These are phyloP conservation scores for Clarias pachynema DNA, from an alignment of 2,797 vertebrate genomes.

Conservation along the genomic window DNA sequence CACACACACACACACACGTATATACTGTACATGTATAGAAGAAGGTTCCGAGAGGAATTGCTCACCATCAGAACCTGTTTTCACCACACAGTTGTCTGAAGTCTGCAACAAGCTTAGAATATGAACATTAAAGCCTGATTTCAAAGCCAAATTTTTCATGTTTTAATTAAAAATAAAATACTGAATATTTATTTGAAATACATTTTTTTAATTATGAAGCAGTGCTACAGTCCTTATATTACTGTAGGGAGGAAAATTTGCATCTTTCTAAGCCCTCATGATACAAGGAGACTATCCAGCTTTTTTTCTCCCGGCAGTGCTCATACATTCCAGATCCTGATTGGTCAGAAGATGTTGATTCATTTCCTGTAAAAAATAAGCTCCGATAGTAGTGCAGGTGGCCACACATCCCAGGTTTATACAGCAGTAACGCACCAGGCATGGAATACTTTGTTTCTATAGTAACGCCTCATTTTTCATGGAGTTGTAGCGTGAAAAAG, in stretches of 20 bases:
- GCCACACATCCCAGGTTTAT: neutral
- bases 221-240: no score
- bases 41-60: conserved; percentile 11
- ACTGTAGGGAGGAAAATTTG: neutral
- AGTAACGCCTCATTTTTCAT: neutral
- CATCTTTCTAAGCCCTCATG: neutral
- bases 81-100: neutral
- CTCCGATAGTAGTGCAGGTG: neutral
- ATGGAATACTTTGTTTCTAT: neutral
- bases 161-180: neutral
- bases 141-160: neutral
- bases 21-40: neutral
- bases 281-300: neutral
- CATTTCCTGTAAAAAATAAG: neutral
- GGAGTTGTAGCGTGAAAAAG: neutral
- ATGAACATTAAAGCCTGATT: neutral
- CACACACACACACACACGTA: neutral
- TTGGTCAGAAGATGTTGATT: neutral
- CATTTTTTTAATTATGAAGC: neutral
- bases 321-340: neutral
- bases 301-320: no score
- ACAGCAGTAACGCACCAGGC: neutral
- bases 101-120: neutral
- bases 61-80: neutral
- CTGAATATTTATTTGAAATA: no score